Evolutionary conservation across 2,797 vertebrate genomes (phyloP).

Genomic region (Knipowitschia caucasica): DNA sequence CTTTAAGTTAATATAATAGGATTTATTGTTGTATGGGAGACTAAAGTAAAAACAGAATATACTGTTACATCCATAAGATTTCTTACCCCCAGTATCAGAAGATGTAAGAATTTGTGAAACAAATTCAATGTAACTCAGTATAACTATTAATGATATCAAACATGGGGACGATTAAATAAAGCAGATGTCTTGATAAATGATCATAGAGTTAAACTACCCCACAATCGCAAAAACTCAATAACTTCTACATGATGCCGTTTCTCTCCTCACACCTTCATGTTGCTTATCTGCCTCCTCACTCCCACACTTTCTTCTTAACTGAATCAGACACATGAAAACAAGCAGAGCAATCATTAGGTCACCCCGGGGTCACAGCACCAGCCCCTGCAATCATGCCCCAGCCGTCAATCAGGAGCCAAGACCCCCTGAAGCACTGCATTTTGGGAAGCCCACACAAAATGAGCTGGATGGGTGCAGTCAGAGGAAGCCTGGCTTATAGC

Average conservation of each 20-base stretch:
- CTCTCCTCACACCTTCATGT: conserved; percentile 14
- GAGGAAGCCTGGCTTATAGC: conserved; percentile 10
- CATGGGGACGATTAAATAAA: not conserved
- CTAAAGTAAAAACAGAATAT: too few relatives aligned
- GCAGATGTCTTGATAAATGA: not conserved
- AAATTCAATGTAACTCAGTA: too few relatives aligned
- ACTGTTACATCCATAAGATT: too few relatives aligned
- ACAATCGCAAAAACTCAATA: too few relatives aligned
- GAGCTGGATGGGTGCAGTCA: conserved; percentile 10
- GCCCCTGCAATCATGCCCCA: conserved; percentile 44
- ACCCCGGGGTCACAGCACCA: conserved; percentile 41
- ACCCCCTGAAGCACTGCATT: conserved; percentile 1
- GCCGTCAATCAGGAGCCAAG: conserved; percentile 60
- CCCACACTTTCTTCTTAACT: conserved; percentile 20
- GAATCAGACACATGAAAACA: conserved; percentile 59
- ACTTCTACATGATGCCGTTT: conserved; percentile 14
- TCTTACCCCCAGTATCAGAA: too few relatives aligned
- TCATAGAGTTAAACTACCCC: not conserved
- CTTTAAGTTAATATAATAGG: too few relatives aligned
- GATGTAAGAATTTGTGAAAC: too few relatives aligned
- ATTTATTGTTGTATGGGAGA: too few relatives aligned
- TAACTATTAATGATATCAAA: too few relatives aligned
- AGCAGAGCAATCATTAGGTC: conserved; percentile 65
- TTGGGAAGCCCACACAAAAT: conserved; percentile 39
- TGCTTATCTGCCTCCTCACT: conserved; percentile 3